Conservation (phyloP, 2,797 vertebrate species). For the Phrynocephalus forsythii region DNA sequence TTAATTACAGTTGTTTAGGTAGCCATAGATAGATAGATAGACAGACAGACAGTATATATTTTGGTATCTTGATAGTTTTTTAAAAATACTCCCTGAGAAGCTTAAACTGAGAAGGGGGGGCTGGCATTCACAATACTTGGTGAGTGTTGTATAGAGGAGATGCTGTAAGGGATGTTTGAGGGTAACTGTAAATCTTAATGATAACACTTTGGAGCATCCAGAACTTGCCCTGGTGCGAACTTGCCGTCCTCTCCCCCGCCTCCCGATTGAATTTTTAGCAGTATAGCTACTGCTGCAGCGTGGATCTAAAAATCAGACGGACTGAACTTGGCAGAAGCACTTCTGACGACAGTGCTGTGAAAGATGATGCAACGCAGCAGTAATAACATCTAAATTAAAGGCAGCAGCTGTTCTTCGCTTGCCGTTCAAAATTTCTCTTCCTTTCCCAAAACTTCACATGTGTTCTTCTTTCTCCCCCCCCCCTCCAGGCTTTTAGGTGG, state of each 20-base stretch:
- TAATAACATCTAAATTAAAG: slow-evolving; percentile 38
- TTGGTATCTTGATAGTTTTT: accelerated
- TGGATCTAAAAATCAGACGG: slow-evolving; percentile 46
- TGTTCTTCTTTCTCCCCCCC: too few relatives aligned
- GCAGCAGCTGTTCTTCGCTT: slow-evolving; percentile 26
- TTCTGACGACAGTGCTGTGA: background rate
- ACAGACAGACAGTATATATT: background rate
- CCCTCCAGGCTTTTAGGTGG: slow-evolving; percentile 7
- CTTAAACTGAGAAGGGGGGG: background rate
- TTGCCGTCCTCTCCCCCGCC: background rate
- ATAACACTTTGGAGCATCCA: background rate
- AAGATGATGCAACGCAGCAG: slow-evolving; percentile 65
- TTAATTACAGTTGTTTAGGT: background rate
- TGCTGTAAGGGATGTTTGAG: slow-evolving; percentile 15
- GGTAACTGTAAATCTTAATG: background rate
- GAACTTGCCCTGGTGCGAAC: background rate
- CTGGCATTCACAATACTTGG: background rate
- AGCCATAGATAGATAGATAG: background rate
- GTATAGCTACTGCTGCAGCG: background rate
- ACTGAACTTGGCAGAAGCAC: slow-evolving; percentile 54
- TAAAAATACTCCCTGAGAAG: slow-evolving; percentile 5
- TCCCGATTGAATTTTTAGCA: background rate
- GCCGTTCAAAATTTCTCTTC: slow-evolving; percentile 9
- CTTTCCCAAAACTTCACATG: background rate
- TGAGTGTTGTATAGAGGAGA: background rate